Conservation (phyloP, 2,888 invertebrate genomes). For the Drosophila picticornis region DNA sequence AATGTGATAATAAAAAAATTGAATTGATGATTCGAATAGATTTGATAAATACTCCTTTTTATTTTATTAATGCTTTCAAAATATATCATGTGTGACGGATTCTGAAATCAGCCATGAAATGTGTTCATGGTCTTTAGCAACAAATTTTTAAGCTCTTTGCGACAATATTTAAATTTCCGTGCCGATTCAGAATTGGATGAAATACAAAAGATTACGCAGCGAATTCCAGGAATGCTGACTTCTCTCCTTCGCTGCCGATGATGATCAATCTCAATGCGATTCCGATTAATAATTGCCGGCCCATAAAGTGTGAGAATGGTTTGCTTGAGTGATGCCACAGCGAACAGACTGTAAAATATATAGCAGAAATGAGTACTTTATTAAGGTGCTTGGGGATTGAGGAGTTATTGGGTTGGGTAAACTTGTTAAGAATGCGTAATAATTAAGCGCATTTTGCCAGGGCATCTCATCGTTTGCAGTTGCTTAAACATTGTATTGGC, state of each 20-base stretch:
- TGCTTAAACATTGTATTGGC: slow-evolving; percentile 67
- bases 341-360: background rate
- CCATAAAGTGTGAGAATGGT: slow-evolving; percentile 4
- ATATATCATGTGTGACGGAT: background rate
- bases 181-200: slow-evolving; percentile 19
- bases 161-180: slow-evolving; percentile 61
- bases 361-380: background rate
- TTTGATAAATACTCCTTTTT: background rate
- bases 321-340: slow-evolving; percentile 38
- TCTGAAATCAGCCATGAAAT: background rate
- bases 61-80: background rate
- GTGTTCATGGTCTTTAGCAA: background rate
- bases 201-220: slow-evolving; percentile 21
- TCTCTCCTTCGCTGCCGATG: background rate
- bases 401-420: background rate
- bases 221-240: slow-evolving; percentile 2
- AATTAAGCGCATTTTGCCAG: slow-evolving; percentile 39
- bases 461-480: slow-evolving; percentile 16
- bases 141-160: slow-evolving; percentile 17
- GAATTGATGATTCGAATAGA: background rate
- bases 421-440: slow-evolving; percentile 22
- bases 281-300: slow-evolving; percentile 67
- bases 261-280: slow-evolving; percentile 68
- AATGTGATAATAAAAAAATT: background rate
- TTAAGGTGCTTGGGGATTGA: background rate